phyloP scores from a whole-genome alignment of 2,797 vertebrate genomes.

The Sciurus carolinensis region DNA sequence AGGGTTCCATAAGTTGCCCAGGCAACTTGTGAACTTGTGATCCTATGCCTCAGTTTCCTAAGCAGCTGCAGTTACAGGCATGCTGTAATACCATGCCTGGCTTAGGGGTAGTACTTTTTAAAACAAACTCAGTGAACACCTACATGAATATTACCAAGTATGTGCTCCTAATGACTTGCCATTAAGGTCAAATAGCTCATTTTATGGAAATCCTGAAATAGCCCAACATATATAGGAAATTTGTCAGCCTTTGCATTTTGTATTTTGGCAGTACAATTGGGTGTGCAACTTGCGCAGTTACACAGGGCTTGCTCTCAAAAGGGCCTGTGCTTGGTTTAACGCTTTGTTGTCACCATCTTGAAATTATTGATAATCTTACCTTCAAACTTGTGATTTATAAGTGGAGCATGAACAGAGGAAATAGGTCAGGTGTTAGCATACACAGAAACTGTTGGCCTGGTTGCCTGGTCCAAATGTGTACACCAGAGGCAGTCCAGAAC shows the following conservation, averaged over 20 bases:
- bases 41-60: too few relatives aligned
- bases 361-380: conserved; percentile 48
- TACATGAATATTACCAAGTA: neutral
- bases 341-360: neutral
- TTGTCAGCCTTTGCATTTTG: conserved; percentile 2
- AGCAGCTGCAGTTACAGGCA: too few relatives aligned
- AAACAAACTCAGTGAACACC: neutral
- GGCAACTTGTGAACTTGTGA: too few relatives aligned
- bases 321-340: neutral
- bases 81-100: too few relatives aligned
- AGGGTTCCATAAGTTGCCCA: too few relatives aligned
- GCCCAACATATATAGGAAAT: neutral
- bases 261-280: neutral
- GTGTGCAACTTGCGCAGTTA: neutral
- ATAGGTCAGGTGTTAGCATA: neutral
- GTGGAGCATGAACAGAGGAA: neutral
- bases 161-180: neutral
- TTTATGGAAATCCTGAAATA: neutral
- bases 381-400: conserved; percentile 57
- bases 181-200: conserved; percentile 43
- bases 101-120: neutral
- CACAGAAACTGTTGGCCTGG: neutral
- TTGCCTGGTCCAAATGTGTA: neutral
- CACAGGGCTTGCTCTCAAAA: neutral
- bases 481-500: neutral